Conservation (phyloP, 1,140 invertebrate genomes). For the Anoplolepis gracilipes region DNA sequence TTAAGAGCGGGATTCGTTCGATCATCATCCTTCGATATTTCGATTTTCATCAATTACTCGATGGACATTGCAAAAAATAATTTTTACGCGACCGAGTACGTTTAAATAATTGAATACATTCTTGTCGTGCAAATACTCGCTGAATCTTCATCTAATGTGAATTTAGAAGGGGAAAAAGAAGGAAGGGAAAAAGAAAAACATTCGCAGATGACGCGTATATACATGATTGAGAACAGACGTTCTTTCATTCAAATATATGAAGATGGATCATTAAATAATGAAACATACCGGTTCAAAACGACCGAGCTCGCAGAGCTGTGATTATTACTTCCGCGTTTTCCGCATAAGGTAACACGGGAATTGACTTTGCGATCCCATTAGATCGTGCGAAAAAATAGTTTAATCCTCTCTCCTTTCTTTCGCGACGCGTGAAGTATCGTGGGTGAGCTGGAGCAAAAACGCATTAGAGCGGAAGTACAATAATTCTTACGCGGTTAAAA, state of each 20-base stretch:
- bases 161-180: neutral
- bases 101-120: neutral
- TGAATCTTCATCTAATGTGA: neutral
- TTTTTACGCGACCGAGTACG: neutral
- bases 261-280: conserved; percentile 58
- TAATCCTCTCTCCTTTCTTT: conserved; percentile 44
- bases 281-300: conserved; percentile 28
- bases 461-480: conserved; percentile 57
- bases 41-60: neutral
- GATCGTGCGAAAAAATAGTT: conserved; percentile 44
- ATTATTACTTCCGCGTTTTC: conserved; percentile 66
- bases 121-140: neutral
- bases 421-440: conserved; percentile 46
- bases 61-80: neutral
- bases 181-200: neutral
- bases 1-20: neutral
- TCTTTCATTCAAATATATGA: conserved; percentile 53
- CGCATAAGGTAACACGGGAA: conserved; percentile 66
- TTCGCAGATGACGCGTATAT: conserved; percentile 7
- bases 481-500: conserved; percentile 57
- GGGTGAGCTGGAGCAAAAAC: conserved; percentile 53
- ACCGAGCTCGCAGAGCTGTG: conserved; percentile 39
- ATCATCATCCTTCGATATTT: neutral
- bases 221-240: conserved; percentile 35
- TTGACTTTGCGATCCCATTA: conserved; percentile 57